phyloP scores from a whole-genome alignment of 2,797 vertebrate genomes.

The Cuniculus paca region DNA sequence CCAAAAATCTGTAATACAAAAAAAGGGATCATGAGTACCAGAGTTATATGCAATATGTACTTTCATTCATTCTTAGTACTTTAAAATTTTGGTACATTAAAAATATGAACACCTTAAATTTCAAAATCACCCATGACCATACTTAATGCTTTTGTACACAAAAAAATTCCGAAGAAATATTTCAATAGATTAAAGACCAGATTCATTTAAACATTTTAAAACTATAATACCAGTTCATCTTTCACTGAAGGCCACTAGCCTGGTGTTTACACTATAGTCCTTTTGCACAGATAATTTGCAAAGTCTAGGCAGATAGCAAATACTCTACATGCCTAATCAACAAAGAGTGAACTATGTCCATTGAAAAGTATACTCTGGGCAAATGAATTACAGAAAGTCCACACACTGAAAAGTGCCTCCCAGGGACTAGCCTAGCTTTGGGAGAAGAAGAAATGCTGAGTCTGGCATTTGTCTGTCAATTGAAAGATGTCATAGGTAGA shows the following conservation, averaged over 20 bases:
- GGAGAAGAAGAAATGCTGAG: slow-evolving; percentile 76
- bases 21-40: neutral
- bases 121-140: slow-evolving; percentile 1
- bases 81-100: slow-evolving; percentile 49
- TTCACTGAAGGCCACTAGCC: slow-evolving; percentile 51
- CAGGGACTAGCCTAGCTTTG: slow-evolving; percentile 23
- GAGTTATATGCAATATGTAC: neutral
- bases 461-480: neutral
- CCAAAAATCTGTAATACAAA: neutral
- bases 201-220: slow-evolving; percentile 46
- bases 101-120: slow-evolving; percentile 31
- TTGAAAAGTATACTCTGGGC: slow-evolving; percentile 81
- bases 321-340: slow-evolving; percentile 72
- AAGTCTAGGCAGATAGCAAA: slow-evolving; percentile 74
- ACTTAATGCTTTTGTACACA: neutral
- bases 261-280: slow-evolving; percentile 70
- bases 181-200: slow-evolving; percentile 17
- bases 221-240: slow-evolving; percentile 39
- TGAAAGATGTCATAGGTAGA: neutral
- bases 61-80: neutral
- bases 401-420: slow-evolving; percentile 67
- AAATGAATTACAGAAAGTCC: slow-evolving; percentile 80
- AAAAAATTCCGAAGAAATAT: slow-evolving; percentile 32
- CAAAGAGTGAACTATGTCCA: slow-evolving; percentile 83
- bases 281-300: slow-evolving; percentile 75